Evolutionary conservation across 2,113 vertebrate genomes (phyloP).

Genomic region (Brachypteracias leptosomus): DNA sequence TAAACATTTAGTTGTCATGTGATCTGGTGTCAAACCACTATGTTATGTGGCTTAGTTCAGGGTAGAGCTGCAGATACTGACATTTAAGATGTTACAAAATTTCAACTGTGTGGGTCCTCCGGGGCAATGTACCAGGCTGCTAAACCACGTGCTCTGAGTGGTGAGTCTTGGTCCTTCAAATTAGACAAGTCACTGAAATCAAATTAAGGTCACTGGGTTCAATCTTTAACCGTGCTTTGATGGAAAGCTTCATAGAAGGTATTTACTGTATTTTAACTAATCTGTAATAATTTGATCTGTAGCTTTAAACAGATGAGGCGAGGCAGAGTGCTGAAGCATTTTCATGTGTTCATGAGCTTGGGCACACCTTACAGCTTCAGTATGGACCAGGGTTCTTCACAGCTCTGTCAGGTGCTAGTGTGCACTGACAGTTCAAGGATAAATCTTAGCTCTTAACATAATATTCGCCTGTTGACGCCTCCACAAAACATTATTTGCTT

Average conservation of each 20-base stretch:
- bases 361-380: not conserved
- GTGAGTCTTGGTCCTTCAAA: not conserved
- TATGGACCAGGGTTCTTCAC: not conserved
- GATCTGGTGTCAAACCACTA: not conserved
- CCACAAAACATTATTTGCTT: too few relatives aligned
- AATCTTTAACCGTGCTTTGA: not conserved
- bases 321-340: not conserved
- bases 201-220: not conserved
- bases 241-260: not conserved
- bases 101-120: accelerated
- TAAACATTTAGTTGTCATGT: not conserved
- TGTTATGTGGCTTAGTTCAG: not conserved
- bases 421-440: not conserved
- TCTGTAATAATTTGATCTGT: not conserved
- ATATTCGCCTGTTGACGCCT: not conserved
- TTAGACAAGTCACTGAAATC: not conserved
- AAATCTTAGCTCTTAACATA: not conserved
- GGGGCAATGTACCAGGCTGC: not conserved
- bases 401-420: not conserved
- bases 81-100: not conserved
- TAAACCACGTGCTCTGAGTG: not conserved
- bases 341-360: not conserved
- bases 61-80: not conserved
- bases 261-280: not conserved
- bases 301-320: not conserved